A percentile compares a stretch with the other conserved stretches of the same genome.
Evolutionary conservation across 1,140 invertebrate genomes (phyloP).

Genomic region (Ruditapes philippinarum): DNA sequence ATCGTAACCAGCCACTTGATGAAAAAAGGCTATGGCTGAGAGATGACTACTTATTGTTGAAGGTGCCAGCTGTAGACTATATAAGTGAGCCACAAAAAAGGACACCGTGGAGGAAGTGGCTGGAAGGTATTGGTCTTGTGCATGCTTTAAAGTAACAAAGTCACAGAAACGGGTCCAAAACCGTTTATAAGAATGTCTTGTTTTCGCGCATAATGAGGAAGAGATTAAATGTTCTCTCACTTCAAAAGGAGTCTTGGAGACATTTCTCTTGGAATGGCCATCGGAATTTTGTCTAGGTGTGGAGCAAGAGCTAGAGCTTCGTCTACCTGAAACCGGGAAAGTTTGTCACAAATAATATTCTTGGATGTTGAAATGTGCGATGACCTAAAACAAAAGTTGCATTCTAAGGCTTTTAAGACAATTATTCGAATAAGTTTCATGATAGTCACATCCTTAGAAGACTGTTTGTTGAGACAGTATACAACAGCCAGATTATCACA

Average conservation of each 20-base stretch:
- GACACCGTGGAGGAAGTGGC: not conserved
- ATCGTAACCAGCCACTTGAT: not conserved
- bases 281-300: not conserved
- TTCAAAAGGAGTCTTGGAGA: not conserved
- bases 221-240: not conserved
- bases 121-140: not conserved
- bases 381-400: conserved; percentile 20
- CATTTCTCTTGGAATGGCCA: not conserved
- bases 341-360: conserved; percentile 28
- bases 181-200: not conserved
- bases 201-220: not conserved
- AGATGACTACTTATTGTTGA: conserved; percentile 45
- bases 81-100: conserved; percentile 20
- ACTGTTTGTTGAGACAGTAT: conserved; percentile 63
- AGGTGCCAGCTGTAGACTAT: not conserved
- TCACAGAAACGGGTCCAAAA: not conserved
- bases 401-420: not conserved
- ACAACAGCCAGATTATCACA: conserved; percentile 65
- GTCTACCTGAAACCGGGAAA: conserved; percentile 35
- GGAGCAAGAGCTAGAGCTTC: conserved; percentile 4
- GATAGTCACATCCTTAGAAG: conserved; percentile 22
- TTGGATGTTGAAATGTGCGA: not conserved
- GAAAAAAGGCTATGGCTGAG: conserved; percentile 12
- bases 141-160: not conserved
- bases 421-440: conserved; percentile 44